phyloP scores from a whole-genome alignment of 2,888 invertebrate species.

The Eilema griseolum region DNA sequence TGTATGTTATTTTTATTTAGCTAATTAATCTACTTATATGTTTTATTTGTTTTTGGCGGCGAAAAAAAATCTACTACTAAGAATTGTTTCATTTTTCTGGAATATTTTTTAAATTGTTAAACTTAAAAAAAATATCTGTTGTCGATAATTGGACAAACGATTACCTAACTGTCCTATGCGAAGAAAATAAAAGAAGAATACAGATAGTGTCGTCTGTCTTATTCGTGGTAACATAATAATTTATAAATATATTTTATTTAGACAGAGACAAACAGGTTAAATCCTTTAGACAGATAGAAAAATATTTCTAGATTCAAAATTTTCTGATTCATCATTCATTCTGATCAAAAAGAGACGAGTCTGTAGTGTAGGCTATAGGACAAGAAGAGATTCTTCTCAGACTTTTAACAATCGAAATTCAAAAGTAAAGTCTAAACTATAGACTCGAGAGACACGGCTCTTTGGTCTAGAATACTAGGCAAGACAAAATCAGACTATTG shows the following conservation, averaged over 20 bases:
- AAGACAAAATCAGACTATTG: not conserved
- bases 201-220: not conserved
- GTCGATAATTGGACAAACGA: not conserved
- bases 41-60: conserved; percentile 7
- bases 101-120: not conserved
- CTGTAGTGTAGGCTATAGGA: too few species aligned
- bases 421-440: not conserved
- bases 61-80: not conserved
- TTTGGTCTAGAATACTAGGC: not conserved
- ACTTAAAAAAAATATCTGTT: not conserved
- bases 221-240: not conserved
- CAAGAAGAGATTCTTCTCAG: too few species aligned
- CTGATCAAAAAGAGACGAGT: too few species aligned
- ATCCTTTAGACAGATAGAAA: too few species aligned
- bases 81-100: not conserved
- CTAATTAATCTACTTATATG: not conserved
- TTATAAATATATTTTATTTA: too few species aligned
- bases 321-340: not conserved
- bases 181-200: not conserved
- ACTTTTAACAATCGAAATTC: too few species aligned
- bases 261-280: too few species aligned
- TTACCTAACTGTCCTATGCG: not conserved
- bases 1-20: conserved; percentile 10
- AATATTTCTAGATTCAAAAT: not conserved
- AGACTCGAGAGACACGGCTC: too few species aligned